phyloP scores from a whole-genome alignment of 2,888 invertebrate species.

The Folsomia manolachei region DNA sequence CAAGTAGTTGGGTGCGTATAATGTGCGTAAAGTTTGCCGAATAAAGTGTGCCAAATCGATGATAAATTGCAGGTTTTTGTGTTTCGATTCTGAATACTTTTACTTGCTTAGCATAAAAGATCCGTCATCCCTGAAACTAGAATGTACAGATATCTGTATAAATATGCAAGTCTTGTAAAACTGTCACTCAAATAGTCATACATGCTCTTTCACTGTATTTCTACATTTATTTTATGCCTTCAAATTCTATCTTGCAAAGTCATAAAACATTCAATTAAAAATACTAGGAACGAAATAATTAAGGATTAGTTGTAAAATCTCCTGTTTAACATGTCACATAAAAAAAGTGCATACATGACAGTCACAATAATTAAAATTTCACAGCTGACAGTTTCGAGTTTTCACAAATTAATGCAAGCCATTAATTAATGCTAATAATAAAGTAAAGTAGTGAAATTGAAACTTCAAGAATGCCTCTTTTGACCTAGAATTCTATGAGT shows the following conservation, averaged over 20 bases:
- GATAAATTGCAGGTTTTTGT: neutral
- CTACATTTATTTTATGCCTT: neutral
- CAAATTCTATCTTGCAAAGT: neutral
- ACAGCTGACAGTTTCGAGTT: neutral
- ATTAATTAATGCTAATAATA: neutral
- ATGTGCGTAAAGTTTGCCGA: neutral
- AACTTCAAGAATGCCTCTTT: neutral
- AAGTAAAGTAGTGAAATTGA: too few species aligned
- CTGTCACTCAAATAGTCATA: neutral
- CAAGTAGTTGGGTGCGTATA: neutral
- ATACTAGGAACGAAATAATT: neutral
- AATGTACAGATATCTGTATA: neutral
- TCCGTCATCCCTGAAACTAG: too few species aligned
- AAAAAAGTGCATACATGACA: neutral
- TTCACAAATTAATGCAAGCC: neutral
- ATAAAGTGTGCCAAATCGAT: neutral
- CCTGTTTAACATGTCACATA: neutral
- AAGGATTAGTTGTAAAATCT: too few species aligned
- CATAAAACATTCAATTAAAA: neutral
- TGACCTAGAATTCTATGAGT: neutral
- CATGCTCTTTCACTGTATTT: neutral
- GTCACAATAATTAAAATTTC: neutral
- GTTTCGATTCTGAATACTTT: neutral
- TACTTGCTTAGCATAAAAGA: neutral
- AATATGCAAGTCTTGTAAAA: neutral